These are phyloP conservation scores for pig (Sus scrofa) DNA, from an alignment of 2,113 vertebrate species.

Conservation along the genomic window DNA sequence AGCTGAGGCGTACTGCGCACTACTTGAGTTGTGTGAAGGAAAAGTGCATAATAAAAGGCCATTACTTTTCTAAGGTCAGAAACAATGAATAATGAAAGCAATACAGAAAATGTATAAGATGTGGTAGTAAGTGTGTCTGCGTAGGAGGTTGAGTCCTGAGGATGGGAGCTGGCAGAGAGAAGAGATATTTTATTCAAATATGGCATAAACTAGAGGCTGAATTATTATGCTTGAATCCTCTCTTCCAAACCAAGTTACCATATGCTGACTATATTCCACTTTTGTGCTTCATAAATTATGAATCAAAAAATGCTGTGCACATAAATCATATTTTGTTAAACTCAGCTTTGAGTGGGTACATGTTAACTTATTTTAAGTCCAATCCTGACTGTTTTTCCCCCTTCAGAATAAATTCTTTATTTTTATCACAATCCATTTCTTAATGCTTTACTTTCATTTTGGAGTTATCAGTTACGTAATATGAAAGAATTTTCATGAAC, in stretches of 20 bases:
- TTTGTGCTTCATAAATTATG: constrained; percentile 72
- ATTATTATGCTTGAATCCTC: constrained; percentile 39
- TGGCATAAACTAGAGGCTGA: constrained; percentile 16
- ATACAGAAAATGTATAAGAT: not conserved
- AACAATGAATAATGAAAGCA: constrained; percentile 54
- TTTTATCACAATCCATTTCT: not conserved
- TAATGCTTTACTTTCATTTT: constrained; percentile 30
- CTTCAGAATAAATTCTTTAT: not conserved
- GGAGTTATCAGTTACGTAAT: not conserved
- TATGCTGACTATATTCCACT: constrained; percentile 59
- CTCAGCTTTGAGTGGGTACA: not conserved
- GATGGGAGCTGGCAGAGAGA: not conserved
- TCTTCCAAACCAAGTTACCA: constrained; percentile 68
- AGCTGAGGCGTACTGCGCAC: not conserved
- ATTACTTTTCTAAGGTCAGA: constrained; percentile 31
- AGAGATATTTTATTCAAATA: constrained; percentile 56
- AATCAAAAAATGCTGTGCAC: constrained; percentile 50
- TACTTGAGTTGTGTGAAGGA: not conserved
- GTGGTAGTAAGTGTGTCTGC: not conserved
- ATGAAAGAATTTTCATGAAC: constrained; percentile 31
- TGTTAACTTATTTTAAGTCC: constrained; percentile 43
- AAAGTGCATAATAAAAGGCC: constrained; percentile 1
- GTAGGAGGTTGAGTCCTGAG: not conserved
- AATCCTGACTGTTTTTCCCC: not conserved
- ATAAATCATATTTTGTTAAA: constrained; percentile 74